Evolutionary conservation across 2,113 vertebrate species (phyloP).

Genomic region (Diadophis punctatus): DNA sequence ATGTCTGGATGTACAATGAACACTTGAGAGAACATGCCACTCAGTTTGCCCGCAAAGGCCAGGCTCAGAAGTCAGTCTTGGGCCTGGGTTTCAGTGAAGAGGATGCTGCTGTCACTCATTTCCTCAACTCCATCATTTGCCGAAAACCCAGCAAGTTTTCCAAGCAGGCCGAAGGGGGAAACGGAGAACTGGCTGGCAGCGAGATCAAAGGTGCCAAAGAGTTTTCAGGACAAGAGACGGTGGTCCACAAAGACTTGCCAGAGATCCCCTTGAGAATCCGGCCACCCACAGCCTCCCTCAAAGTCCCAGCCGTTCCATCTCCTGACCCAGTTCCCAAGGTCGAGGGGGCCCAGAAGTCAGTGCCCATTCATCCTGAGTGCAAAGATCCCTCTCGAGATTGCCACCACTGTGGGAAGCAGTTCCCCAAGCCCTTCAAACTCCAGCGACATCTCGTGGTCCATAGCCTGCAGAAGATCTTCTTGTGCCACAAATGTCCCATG

Average conservation of each 20-base stretch:
- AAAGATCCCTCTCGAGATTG: slow-evolving; percentile 96
- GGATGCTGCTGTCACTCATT: slow-evolving; percentile 74
- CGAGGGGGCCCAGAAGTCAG: slow-evolving; percentile 69
- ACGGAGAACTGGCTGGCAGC: slow-evolving; percentile 44
- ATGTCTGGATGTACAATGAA: slow-evolving; percentile 98
- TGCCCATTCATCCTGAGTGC: slow-evolving; percentile 87
- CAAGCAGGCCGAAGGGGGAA: slow-evolving; percentile 60
- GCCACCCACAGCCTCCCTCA: slow-evolving; percentile 32
- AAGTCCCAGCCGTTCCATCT: slow-evolving; percentile 38
- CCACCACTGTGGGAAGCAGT: slow-evolving; percentile 96
- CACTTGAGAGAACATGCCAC: slow-evolving; percentile 92
- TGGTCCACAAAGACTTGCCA: slow-evolving; percentile 36
- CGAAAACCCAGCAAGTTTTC: slow-evolving; percentile 70
- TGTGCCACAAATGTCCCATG: slow-evolving; percentile 89
- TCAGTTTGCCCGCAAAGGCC: slow-evolving; percentile 89
- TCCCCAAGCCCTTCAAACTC: slow-evolving; percentile 97
- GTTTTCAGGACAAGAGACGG: slow-evolving; percentile 46
- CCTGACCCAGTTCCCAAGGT: slow-evolving; percentile 68
- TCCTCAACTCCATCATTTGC: slow-evolving; percentile 84
- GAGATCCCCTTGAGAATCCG: slow-evolving; percentile 65
- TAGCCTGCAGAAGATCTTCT: slow-evolving; percentile 91
- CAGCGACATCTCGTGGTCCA: slow-evolving; percentile 96
- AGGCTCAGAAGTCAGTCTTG: slow-evolving; percentile 77
- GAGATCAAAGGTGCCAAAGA: slow-evolving; percentile 62
- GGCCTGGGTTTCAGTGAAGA: slow-evolving; percentile 79